Base-by-base conservation (phyloP, 2,888 invertebrate species). In the Salpingus planirostris region DNA sequence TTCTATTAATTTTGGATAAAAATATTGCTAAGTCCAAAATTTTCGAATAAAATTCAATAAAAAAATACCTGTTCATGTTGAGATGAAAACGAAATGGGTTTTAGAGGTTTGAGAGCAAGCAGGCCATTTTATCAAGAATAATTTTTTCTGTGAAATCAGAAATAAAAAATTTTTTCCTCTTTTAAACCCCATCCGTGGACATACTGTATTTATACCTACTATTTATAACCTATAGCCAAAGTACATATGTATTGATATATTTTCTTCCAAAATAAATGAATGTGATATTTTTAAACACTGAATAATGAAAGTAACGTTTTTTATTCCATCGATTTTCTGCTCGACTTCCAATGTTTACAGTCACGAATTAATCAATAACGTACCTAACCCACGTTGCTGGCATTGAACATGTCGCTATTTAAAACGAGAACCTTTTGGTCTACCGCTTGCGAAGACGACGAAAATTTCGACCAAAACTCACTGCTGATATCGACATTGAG, bases 401-500 rank as follows among this genome's bases (percentile, higher is more conserved):
- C 33, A 42, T n/a, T n/a, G n/a, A n/a, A n/a, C n/a, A 96, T 96
- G 96, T 95, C 95, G 2, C 68, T 96, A 50, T 96, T 96, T 59
- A 91, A 89, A 70, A 76, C 84, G 6, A 78, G 87, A 54, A 83
- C 84, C 51, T 88, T 89, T 79, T 96, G 95, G 92, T 73, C 79
- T 11, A 79, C 81, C 8, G 70, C 74, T 29, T 82, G 80, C 52
- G 79, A 77, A 11, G 65, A 67, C 26, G 68, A 72, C 23, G 80
- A 78, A 57, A 65, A 67, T 44, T 63, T 65, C 41, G 72, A 72
- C 53, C 64, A 66, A 42, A 65, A 65, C 47, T 70, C 67, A 12
- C 50, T 73, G 42, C 43, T 68, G 35, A 63, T 69, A 21, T 62
- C 65, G 2, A 65, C 64, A 22, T 59, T 73, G 24, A 78, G 76